Evolutionary conservation across 92 coral and sea anemone species (phyloP), one percentile per base, ranked within the genome.

Genomic region (Porites cylindrica): DNA sequence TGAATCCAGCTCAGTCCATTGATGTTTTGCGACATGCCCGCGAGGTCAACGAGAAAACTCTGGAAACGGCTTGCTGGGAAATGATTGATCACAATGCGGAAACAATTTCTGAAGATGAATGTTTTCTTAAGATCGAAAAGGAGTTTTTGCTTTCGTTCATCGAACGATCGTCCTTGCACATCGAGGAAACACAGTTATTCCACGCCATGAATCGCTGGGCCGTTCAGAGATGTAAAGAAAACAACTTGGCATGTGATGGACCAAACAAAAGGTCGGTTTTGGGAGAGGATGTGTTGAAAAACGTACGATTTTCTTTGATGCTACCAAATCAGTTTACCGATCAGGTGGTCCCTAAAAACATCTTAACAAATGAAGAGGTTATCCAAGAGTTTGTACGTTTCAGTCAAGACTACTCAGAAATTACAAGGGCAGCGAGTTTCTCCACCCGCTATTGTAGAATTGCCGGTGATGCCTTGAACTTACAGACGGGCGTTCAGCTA

Each of bases 201-300:
- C 1, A 51, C 51, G 84, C 66, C 8, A 52, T 80, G 6, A n/a
- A 80, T 24, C 64, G 84, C 65, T 80, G 84, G 84, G 84, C 84
- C 17, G 51, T 61, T 11, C 66, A 11, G 16, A 51, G 52, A 66
- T 80, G 84, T 51, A 51, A 51, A 80, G 82, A 80, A 20, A 21
- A 58, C 16, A 51, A 9, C 1, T 47, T 19, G 84, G 26, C 75
- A 7, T 73, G 51, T 3, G 56, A 66, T 66, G 84, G 84, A 8
- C 14, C 56, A 24, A 80, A 65, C 59, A 66, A 80, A 80, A 19
- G 75, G 66, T 62, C 66, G 17, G 66, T 62, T 14, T 19, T 62
- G 66, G 66, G 66, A 62, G 20, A 62, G 17, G 66, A 14, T 17
- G 1, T 62, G 21, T 18, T 62, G 21, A 17, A 62, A 8, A 62